Conservation (phyloP, 2,797 vertebrate genomes). For the Tiaroga cobitis region DNA sequence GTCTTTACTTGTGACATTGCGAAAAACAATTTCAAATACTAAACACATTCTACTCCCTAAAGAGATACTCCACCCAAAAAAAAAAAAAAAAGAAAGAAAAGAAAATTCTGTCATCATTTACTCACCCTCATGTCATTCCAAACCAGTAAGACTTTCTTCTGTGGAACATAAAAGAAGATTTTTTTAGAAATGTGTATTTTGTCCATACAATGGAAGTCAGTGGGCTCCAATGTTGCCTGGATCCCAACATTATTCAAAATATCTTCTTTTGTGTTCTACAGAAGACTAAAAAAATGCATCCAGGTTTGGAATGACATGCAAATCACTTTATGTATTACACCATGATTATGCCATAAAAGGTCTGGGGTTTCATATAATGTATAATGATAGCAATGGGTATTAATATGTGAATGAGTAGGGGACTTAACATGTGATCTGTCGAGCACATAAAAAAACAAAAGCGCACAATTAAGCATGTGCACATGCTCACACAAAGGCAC, state of each 20-base stretch:
- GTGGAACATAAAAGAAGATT: constrained; percentile 4
- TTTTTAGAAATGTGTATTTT: background rate
- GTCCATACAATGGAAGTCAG: background rate
- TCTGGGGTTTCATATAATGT: background rate
- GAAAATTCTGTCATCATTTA: background rate
- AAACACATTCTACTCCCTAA: background rate
- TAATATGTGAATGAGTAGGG: background rate
- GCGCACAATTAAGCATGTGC: no score
- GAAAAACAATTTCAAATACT: background rate
- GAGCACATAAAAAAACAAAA: background rate
- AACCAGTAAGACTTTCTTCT: constrained; percentile 3
- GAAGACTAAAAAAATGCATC: background rate
- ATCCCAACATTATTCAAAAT: background rate
- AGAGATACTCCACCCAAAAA: background rate
- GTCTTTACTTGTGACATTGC: background rate
- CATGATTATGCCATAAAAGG: background rate
- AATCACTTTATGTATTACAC: background rate
- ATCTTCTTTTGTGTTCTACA: background rate
- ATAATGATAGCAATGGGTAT: background rate
- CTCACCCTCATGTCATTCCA: constrained; percentile 1
- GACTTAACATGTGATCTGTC: background rate
- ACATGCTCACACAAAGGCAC: background rate
- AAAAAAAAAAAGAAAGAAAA: background rate
- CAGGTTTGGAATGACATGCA: background rate
- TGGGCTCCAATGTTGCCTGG: background rate